phyloP scores from a whole-genome alignment of 1,140 invertebrate genomes.

The Adelges cooleyi region DNA sequence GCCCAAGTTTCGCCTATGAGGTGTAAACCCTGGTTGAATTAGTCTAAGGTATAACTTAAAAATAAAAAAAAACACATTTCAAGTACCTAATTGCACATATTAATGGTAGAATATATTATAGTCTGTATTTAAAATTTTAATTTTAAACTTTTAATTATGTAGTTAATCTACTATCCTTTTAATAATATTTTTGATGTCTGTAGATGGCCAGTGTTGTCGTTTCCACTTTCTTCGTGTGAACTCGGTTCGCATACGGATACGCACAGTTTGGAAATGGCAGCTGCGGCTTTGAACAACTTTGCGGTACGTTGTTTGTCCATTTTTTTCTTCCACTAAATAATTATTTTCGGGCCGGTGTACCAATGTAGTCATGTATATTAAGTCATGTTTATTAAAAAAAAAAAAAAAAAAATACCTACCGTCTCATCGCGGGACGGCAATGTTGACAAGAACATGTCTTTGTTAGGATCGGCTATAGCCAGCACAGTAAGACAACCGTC shows the following conservation, averaged over 20 bases:
- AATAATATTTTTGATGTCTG: slow-evolving; percentile 2
- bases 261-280: slow-evolving; percentile 41
- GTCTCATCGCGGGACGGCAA: slow-evolving; percentile 61
- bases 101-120: too few species aligned
- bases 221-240: slow-evolving; percentile 8
- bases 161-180: slow-evolving; percentile 12
- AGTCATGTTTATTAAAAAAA: neutral
- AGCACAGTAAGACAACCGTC: slow-evolving; percentile 90
- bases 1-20: too few species aligned
- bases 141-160: neutral
- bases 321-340: slow-evolving; percentile 53
- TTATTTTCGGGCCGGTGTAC: neutral
- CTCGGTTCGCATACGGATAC: slow-evolving; percentile 32
- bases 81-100: too few species aligned
- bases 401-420: slow-evolving; percentile 37
- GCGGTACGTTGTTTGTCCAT: slow-evolving; percentile 51
- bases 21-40: too few species aligned
- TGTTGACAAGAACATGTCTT: slow-evolving; percentile 49
- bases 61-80: too few species aligned
- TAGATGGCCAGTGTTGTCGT: neutral
- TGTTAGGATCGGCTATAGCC: slow-evolving; percentile 70
- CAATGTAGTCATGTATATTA: neutral
- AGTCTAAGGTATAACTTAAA: too few species aligned
- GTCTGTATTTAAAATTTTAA: too few species aligned
- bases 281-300: slow-evolving; percentile 55